These are phyloP conservation scores for Neoscelio sp. DNA, from an alignment of 2,888 invertebrate species.

Conservation along the genomic window DNA sequence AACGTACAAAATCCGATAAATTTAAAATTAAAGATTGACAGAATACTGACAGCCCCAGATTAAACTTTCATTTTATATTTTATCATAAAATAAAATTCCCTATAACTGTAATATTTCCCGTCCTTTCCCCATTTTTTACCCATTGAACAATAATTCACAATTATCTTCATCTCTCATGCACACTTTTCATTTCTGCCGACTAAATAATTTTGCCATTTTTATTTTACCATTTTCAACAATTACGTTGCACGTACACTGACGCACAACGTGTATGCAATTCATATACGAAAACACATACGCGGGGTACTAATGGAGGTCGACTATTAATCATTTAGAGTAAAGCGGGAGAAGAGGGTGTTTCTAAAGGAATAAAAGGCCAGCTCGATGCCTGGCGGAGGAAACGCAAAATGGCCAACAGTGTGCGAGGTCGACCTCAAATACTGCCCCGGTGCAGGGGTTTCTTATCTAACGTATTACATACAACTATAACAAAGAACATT, in stretches of 20 bases:
- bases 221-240: conserved; percentile 48
- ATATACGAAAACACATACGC: conserved; percentile 36
- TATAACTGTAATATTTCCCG: too few species aligned
- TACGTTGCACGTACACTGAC: conserved; percentile 40
- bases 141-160: conserved; percentile 23
- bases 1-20: too few species aligned
- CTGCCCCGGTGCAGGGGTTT: conserved; percentile 72
- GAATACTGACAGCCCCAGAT: too few species aligned
- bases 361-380: conserved; percentile 72
- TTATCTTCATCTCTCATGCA: conserved; percentile 34
- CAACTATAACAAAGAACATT: conserved; percentile 56
- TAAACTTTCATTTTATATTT: too few species aligned
- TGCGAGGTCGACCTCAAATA: conserved; percentile 71
- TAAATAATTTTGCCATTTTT: conserved; percentile 39
- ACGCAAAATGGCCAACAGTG: conserved; percentile 78
- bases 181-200: conserved; percentile 23
- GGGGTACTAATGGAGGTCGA: conserved; percentile 73
- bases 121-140: too few species aligned
- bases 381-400: conserved; percentile 72
- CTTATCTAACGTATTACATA: conserved; percentile 67
- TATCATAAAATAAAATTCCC: too few species aligned
- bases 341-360: conserved; percentile 61
- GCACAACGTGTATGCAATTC: conserved; percentile 17
- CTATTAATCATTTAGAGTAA: conserved; percentile 81
- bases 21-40: too few species aligned